Base-by-base conservation (phyloP, 2,888 invertebrate species). In the Clostera curtula region DNA sequence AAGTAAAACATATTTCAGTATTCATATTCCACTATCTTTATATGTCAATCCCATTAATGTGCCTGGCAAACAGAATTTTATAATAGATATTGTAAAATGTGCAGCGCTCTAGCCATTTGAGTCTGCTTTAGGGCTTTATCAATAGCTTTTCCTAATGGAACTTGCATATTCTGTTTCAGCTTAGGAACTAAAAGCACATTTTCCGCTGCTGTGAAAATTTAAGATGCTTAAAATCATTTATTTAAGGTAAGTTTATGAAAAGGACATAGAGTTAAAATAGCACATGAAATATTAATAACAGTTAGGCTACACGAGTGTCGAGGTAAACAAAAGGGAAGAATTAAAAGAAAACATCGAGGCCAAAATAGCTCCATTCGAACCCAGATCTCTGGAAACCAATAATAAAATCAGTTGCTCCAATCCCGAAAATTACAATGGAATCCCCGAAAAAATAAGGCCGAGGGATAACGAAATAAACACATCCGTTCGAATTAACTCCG, bases 21-120 rank as follows among this genome's bases (percentile, higher is more conserved):
- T 27, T 15, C 9, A 13, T 25, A 39, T 27, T 29, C 23, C 32
- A 34, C 40, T 38, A 34, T 29, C 30, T 34, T 31, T 31, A 23
- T 32, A 26, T 40, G 37, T 38, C 36, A 29, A 18, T 31, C 32
- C 40, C 46, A 42, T 50, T 47, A 44, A 41, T 38, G 34, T 33
- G 32, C 36, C 40, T 41, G 30, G 27, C 33, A 50, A 54, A 56
- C 45, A 52, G 48, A 57, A 57, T 56, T 43, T 50, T 57, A 51
- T 40, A 57, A 42, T 33, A 39, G 43, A 39, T 43, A 45, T 54
- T 49, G 45, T n/a, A 48, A 51, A 54, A 54, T 48, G 43, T 44
- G 46, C 31, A 29, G 37, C 14, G 41, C 23, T 6, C 10, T 36
- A 32, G 31, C 29, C 36, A 32, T 42, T 36, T 36, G 28, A 24